These are phyloP conservation scores for Geococcyx californianus DNA, from an alignment of 2,113 vertebrate species.

Conservation along the genomic window DNA sequence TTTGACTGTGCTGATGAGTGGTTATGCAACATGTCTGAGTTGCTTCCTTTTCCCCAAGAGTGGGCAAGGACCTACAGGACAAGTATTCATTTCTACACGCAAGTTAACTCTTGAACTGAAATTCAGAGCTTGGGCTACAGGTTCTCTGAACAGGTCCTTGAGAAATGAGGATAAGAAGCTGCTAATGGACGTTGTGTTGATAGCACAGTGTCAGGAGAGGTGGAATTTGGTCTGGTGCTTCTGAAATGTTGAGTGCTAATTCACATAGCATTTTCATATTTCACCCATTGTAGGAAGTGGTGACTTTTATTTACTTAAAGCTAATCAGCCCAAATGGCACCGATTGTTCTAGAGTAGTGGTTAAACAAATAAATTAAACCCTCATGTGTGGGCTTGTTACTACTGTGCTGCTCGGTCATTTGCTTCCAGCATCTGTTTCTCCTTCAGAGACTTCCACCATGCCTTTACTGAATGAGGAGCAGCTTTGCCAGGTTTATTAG, in stretches of 20 bases:
- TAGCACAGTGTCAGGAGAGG: neutral
- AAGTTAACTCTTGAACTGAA: slow-evolving; percentile 14
- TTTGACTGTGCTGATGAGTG: neutral
- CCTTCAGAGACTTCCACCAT: neutral
- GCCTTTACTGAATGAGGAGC: neutral
- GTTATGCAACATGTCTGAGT: slow-evolving; percentile 29
- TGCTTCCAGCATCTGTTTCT: neutral
- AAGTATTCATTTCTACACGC: neutral
- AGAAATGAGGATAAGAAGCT: neutral
- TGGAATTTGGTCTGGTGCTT: neutral
- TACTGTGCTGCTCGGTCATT: neutral
- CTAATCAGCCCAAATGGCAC: neutral
- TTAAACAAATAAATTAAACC: neutral
- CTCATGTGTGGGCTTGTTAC: neutral
- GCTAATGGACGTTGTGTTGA: neutral
- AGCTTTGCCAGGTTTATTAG: neutral
- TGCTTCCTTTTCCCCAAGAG: neutral
- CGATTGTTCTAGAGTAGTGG: neutral
- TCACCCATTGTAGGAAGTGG: neutral
- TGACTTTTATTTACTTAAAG: neutral
- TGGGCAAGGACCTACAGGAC: neutral
- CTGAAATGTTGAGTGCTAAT: neutral
- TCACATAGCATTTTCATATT: neutral
- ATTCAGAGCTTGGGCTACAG: neutral
- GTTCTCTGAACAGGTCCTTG: neutral